Percentiles rank a stretch among this genome's conserved stretches.
Evolutionary conservation across 2,888 invertebrate genomes (phyloP).

Genomic region (Andrena bucephala): DNA sequence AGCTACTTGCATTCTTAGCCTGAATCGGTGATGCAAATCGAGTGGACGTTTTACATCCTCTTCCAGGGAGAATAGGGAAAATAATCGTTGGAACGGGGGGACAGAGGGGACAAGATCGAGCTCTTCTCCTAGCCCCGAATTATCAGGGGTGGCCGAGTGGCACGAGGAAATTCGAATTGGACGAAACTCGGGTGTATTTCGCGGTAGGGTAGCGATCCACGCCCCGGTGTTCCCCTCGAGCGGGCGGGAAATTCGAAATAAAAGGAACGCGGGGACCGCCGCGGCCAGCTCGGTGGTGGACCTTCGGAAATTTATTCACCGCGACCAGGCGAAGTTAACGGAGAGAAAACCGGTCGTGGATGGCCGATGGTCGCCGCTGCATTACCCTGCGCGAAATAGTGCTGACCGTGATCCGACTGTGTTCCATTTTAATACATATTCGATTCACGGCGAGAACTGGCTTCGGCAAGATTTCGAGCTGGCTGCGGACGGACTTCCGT

Average conservation of each 20-base stretch:
- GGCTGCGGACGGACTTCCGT: background rate
- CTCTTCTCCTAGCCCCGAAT: conserved; percentile 45
- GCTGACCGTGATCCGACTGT: conserved; percentile 51
- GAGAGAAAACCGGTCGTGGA: conserved; percentile 44
- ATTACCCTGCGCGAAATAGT: conserved; percentile 60
- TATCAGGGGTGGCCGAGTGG: conserved; percentile 59
- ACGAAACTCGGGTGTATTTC: conserved; percentile 71
- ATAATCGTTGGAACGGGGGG: background rate
- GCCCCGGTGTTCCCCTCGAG: conserved; percentile 41
- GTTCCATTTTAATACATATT: conserved; percentile 68
- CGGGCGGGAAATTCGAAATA: conserved; percentile 73
- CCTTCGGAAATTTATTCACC: conserved; percentile 75
- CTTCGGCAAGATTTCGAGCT: background rate
- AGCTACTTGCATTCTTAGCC: background rate
- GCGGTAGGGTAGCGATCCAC: conserved; percentile 70
- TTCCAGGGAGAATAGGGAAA: background rate
- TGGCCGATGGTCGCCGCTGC: conserved; percentile 33
- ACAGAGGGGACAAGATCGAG: conserved; percentile 43
- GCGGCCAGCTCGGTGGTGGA: conserved; percentile 35
- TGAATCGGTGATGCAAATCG: background rate
- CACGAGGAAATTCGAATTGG: conserved; percentile 73
- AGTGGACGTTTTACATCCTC: background rate
- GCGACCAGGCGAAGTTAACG: conserved; percentile 62
- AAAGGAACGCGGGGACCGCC: conserved; percentile 53
- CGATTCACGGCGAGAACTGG: conserved; percentile 38